Evolutionary conservation across 2,797 vertebrate genomes (phyloP).

Genomic region (Luscinia megarhynchos): DNA sequence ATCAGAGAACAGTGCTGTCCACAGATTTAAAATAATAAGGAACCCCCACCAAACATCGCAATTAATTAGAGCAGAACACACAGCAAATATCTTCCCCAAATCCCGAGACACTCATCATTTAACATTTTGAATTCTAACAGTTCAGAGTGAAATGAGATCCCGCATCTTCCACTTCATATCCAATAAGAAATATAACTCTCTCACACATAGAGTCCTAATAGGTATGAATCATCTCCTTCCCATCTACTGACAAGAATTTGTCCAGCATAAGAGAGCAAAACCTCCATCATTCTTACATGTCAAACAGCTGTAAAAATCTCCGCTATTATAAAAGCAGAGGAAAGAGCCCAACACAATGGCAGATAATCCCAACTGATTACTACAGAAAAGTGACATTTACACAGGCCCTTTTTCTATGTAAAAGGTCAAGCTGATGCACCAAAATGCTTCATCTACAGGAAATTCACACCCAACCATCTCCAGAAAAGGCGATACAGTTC

Average conservation of each 20-base stretch:
- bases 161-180: not conserved
- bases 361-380: not conserved
- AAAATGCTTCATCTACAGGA: not conserved
- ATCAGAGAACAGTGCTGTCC: not conserved
- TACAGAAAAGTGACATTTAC: constrained; percentile 32
- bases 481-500: not conserved
- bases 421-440: constrained; percentile 41
- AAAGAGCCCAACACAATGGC: not conserved
- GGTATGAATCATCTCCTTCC: not conserved
- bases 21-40: not conserved
- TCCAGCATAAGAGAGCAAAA: not conserved
- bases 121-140: constrained; percentile 7
- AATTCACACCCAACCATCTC: not conserved
- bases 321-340: not conserved
- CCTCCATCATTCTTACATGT: not conserved
- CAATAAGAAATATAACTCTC: not conserved
- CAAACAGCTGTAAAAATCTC: not conserved
- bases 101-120: not conserved
- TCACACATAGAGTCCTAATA: not conserved
- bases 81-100: not conserved
- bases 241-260: not conserved
- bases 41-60: not conserved
- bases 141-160: not conserved
- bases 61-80: not conserved
- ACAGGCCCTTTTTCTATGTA: not conserved